Conservation (phyloP, 2,797 vertebrate species). For the Poeciliopsis paucimaculata region DNA sequence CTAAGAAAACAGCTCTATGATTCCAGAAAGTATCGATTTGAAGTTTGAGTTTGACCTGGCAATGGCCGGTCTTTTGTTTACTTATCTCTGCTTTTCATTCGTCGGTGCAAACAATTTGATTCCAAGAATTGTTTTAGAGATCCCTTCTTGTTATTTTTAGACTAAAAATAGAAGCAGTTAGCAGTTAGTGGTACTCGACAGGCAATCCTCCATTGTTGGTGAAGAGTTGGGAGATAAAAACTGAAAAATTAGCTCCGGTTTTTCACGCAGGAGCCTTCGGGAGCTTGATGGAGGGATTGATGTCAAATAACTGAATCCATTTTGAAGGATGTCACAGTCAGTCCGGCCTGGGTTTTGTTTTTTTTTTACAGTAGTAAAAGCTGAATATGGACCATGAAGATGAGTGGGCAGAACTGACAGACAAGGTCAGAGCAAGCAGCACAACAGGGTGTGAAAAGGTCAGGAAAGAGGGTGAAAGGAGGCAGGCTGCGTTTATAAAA, state of each 20-base stretch:
- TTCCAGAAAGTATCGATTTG: conserved; percentile 1
- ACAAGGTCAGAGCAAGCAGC: conserved; percentile 39
- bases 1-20: background rate
- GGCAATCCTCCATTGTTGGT: background rate
- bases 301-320: conserved; percentile 42
- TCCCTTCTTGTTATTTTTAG: background rate
- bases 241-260: conserved; percentile 15
- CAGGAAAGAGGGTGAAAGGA: conserved; percentile 13
- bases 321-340: conserved; percentile 60
- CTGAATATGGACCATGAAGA: conserved; percentile 20
- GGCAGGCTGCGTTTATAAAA: background rate
- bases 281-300: conserved; percentile 36
- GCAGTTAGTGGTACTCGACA: background rate
- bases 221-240: background rate
- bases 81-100: background rate
- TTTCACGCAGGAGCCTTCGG: conserved; percentile 20
- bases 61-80: background rate
- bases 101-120: no score
- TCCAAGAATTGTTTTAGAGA: background rate
- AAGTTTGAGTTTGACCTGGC: background rate
- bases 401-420: conserved; percentile 27
- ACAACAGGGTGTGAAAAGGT: conserved; percentile 27
- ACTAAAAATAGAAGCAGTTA: conserved; percentile 1
- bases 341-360: conserved; percentile 39
- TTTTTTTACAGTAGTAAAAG: conserved; percentile 12